These are phyloP conservation scores for Polyommatus iphigenia DNA, from an alignment of 2,888 invertebrate species.

Conservation along the genomic window DNA sequence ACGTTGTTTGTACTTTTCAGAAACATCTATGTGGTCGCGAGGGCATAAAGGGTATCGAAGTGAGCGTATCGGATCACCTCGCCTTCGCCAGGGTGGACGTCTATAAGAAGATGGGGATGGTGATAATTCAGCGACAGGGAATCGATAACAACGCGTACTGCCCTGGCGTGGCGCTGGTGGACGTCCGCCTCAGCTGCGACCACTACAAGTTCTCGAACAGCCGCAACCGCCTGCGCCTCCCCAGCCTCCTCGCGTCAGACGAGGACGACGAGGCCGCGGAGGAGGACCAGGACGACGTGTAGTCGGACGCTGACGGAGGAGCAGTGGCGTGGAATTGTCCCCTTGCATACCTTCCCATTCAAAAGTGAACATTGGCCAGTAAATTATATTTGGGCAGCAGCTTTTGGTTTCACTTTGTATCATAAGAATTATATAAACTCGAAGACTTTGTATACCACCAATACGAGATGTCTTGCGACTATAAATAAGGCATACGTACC, in stretches of 20 bases:
- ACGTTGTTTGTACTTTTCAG: not conserved
- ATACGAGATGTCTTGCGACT: no score
- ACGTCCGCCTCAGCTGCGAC: not conserved
- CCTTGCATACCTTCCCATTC: not conserved
- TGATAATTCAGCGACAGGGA: not conserved
- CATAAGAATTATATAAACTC: not conserved
- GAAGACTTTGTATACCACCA: no score
- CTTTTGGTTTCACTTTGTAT: not conserved
- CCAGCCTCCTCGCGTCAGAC: not conserved
- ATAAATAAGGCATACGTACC: no score
- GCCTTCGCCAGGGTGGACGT: not conserved
- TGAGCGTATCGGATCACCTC: not conserved
- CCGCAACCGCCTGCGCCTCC: not conserved
- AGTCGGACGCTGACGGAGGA: not conserved
- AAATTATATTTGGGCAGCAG: not conserved
- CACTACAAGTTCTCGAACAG: not conserved
- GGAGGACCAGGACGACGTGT: not conserved
- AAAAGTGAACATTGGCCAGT: not conserved
- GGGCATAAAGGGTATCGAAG: not conserved
- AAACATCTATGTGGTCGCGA: not conserved
- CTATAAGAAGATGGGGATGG: not conserved
- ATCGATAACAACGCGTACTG: not conserved
- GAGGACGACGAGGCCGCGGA: not conserved
- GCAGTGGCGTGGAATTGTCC: not conserved
- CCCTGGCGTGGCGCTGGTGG: not conserved